Percentiles rank a stretch among this genome's conserved stretches.
Evolutionary conservation across 2,113 vertebrate species (phyloP).

Genomic region (Proterorhinus semilunaris): DNA sequence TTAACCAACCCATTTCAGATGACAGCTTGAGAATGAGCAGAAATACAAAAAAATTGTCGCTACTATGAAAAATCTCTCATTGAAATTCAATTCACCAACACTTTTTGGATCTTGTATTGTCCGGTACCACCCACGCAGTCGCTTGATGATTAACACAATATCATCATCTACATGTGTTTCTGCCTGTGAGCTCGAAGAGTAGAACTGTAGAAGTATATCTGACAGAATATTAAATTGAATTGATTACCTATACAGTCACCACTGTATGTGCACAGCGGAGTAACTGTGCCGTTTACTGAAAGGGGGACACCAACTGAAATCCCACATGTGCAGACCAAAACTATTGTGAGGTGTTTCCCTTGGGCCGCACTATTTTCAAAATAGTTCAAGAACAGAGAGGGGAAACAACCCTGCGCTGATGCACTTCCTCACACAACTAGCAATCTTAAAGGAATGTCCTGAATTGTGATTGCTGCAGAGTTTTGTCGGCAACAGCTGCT

Average conservation of each 20-base stretch:
- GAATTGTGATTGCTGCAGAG: constrained; percentile 30
- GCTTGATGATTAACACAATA: too few relatives aligned
- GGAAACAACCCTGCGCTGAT: constrained; percentile 50
- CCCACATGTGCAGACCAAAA: constrained; percentile 22
- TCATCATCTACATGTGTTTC: too few relatives aligned
- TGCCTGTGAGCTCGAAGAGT: too few relatives aligned
- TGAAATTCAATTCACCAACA: too few relatives aligned
- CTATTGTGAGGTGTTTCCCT: constrained; percentile 37
- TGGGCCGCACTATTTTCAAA: constrained; percentile 31
- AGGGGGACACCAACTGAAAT: constrained; percentile 40
- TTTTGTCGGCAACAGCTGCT: constrained; percentile 21
- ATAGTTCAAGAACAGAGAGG: constrained; percentile 49
- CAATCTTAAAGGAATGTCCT: constrained; percentile 48
- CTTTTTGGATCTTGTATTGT: too few relatives aligned
- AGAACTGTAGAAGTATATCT: too few relatives aligned
- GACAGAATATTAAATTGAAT: too few relatives aligned
- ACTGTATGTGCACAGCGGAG: constrained; percentile 2
- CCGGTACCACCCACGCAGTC: too few relatives aligned
- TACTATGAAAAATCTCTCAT: too few relatives aligned
- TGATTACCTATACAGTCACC: not conserved
- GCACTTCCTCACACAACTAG: constrained; percentile 55
- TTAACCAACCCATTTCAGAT: too few relatives aligned
- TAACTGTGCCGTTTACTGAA: not conserved
- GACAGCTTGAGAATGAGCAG: too few relatives aligned
- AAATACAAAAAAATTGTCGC: too few relatives aligned